Percentiles rank a stretch among this genome's conserved stretches.
phyloP scores from a whole-genome alignment of 2,888 invertebrate species.

The Machimus atricapillus region DNA sequence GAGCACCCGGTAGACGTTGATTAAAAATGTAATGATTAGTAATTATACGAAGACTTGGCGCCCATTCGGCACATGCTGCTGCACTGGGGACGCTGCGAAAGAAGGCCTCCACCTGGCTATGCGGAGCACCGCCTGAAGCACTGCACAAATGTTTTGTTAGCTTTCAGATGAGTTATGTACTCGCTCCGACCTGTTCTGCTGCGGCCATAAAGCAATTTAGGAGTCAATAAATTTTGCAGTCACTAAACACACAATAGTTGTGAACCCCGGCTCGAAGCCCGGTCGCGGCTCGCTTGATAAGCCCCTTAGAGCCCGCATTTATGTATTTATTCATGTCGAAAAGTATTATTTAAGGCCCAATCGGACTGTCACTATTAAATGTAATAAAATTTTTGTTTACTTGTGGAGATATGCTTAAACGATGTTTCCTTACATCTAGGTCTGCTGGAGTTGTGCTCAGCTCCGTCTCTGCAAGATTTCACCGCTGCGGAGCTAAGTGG shows the following conservation, averaged over 20 bases:
- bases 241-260: constrained; percentile 41
- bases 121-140: background rate
- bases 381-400: background rate
- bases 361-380: constrained; percentile 26
- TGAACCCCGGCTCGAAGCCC: constrained; percentile 7
- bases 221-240: constrained; percentile 48
- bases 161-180: constrained; percentile 40
- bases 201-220: constrained; percentile 44
- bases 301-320: background rate
- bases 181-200: constrained; percentile 30
- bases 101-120: background rate
- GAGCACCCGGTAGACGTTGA: no score
- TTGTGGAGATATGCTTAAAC: background rate
- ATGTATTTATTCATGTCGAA: background rate
- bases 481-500: constrained; percentile 63
- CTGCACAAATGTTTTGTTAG: constrained; percentile 16
- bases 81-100: background rate
- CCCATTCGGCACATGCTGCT: background rate
- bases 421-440: constrained; percentile 16
- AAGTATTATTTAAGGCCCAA: constrained; percentile 20
- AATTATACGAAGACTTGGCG: no score
- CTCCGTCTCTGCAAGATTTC: constrained; percentile 64
- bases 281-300: constrained; percentile 31
- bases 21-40: no score
- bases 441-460: constrained; percentile 54